Percentiles rank a stretch among this genome's conserved stretches.
phyloP scores from a whole-genome alignment of 2,797 vertebrate genomes.

The Falco peregrinus region DNA sequence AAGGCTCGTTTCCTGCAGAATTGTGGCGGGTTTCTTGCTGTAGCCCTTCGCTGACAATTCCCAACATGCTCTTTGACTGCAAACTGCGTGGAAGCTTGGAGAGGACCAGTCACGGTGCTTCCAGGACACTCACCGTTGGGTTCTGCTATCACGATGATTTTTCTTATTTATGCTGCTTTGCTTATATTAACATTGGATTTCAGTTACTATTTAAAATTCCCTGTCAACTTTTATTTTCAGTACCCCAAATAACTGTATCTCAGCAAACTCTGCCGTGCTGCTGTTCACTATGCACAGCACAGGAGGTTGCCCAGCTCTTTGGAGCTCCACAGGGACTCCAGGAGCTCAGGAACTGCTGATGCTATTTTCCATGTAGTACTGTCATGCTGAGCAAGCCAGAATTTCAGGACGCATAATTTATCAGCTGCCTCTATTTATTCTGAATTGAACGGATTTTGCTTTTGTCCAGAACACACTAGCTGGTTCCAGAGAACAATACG shows the following conservation, averaged over 20 bases:
- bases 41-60: not conserved
- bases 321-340: not conserved
- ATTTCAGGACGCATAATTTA: not conserved
- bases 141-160: not conserved
- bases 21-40: fast-evolving
- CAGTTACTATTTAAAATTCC: not conserved
- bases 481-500: not conserved
- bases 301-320: not conserved
- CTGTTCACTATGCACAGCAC: not conserved
- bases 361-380: not conserved
- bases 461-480: not conserved
- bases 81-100: fast-evolving
- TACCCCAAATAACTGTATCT: not conserved
- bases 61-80: not conserved
- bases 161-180: not conserved
- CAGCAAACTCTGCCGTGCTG: not conserved
- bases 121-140: not conserved
- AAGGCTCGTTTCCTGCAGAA: not conserved
- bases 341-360: constrained; percentile 13
- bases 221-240: not conserved
- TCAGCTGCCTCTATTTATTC: not conserved
- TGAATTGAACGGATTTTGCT: not conserved
- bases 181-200: not conserved
- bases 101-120: not conserved
- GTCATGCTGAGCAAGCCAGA: not conserved